Conservation (phyloP, 2,888 invertebrate genomes). For the Leistus spinibarbis region DNA sequence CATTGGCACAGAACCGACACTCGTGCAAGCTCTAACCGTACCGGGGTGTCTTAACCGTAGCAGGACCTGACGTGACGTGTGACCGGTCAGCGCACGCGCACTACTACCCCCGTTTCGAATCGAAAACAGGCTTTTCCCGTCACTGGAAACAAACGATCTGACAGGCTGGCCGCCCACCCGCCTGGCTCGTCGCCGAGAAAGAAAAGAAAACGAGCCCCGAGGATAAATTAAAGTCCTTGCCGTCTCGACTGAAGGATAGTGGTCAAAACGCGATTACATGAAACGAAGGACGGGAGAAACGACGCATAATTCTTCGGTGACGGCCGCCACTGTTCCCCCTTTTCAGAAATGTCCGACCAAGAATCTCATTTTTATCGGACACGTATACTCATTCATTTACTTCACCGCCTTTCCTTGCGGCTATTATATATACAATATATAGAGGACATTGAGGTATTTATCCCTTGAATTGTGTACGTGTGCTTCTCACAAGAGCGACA, state of each 20-base stretch:
- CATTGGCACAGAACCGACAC: not conserved
- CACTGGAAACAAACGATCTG: constrained; percentile 31
- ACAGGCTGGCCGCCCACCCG: not conserved
- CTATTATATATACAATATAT: too few relatives aligned
- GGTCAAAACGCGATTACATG: constrained; percentile 37
- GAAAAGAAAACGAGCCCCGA: not conserved
- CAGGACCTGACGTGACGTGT: not conserved
- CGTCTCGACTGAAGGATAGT: constrained; percentile 21
- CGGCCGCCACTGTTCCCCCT: not conserved
- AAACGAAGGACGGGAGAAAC: constrained; percentile 26
- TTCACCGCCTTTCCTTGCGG: not conserved
- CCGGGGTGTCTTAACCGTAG: not conserved
- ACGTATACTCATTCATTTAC: not conserved
- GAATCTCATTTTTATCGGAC: not conserved
- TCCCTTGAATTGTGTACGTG: too few relatives aligned
- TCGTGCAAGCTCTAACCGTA: too few relatives aligned
- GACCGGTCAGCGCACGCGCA: constrained; percentile 5
- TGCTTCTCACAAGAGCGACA: too few relatives aligned
- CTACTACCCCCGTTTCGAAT: constrained; percentile 1
- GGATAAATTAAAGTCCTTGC: constrained; percentile 27
- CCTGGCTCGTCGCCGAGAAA: constrained; percentile 5
- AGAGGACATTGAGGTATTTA: too few relatives aligned
- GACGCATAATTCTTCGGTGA: constrained; percentile 29
- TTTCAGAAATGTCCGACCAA: not conserved
- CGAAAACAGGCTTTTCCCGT: constrained; percentile 36